These are phyloP conservation scores for Pseudococcus jackbeardsleyi DNA, from an alignment of 2,888 invertebrate species.

Conservation along the genomic window DNA sequence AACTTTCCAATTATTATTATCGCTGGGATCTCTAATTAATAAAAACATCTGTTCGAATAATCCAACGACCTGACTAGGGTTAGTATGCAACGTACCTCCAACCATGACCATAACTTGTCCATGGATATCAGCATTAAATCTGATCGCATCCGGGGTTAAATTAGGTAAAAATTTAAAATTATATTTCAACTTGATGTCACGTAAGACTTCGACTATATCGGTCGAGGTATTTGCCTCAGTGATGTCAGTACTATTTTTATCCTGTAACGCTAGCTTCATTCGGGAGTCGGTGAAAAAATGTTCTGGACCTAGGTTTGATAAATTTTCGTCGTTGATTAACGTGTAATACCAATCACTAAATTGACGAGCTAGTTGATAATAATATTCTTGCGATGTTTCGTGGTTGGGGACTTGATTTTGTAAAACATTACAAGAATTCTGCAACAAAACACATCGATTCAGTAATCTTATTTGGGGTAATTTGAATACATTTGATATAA, in stretches of 20 bases:
- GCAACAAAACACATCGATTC: background rate
- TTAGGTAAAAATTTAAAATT: constrained; percentile 76
- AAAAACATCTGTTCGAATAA: constrained; percentile 79
- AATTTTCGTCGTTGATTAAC: constrained; percentile 70
- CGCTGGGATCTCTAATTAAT: constrained; percentile 75
- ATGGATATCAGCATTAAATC: constrained; percentile 75
- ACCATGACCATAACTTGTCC: constrained; percentile 76
- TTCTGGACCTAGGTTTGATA: constrained; percentile 70
- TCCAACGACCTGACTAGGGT: constrained; percentile 72
- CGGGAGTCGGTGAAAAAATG: constrained; percentile 75
- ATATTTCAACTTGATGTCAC: constrained; percentile 70
- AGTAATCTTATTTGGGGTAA: background rate
- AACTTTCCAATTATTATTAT: constrained; percentile 79
- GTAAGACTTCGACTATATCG: constrained; percentile 70
- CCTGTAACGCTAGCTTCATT: constrained; percentile 69
- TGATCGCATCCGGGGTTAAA: constrained; percentile 73
- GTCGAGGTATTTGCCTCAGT: constrained; percentile 68
- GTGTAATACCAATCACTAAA: constrained; percentile 76
- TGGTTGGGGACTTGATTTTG: background rate
- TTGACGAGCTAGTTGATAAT: constrained; percentile 73
- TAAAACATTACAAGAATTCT: background rate
- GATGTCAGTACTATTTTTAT: constrained; percentile 68
- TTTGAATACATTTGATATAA: background rate
- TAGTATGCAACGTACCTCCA: constrained; percentile 76
- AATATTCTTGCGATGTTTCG: constrained; percentile 23